A percentile compares a stretch with the other conserved stretches of the same genome.
Conservation (phyloP, 2,888 invertebrate species). For the Cerastoderma edule region DNA sequence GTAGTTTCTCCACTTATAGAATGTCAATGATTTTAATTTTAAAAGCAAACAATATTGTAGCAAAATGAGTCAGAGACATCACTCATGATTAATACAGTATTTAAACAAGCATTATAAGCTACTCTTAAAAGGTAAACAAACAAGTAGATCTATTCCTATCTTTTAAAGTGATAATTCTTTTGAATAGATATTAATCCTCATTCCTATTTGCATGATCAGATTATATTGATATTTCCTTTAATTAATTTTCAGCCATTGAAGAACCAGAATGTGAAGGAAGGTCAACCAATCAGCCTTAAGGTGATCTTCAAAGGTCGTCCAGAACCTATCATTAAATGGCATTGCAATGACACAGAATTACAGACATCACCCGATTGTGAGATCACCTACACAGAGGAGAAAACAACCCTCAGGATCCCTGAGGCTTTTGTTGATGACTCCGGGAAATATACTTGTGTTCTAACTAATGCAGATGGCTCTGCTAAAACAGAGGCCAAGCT, state of each 20-base stretch:
- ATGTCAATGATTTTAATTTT: too few species aligned
- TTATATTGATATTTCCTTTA: background rate
- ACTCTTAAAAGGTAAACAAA: too few species aligned
- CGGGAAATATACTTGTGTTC: conserved; percentile 92
- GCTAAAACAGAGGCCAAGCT: conserved; percentile 74
- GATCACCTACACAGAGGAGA: conserved; percentile 89
- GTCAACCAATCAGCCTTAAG: conserved; percentile 78
- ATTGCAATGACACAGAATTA: conserved; percentile 84
- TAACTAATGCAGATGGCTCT: conserved; percentile 91
- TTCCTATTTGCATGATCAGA: background rate
- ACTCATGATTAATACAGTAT: too few species aligned
- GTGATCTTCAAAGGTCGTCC: conserved; percentile 78
- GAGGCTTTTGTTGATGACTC: conserved; percentile 87
- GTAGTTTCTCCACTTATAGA: too few species aligned
- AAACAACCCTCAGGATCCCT: conserved; percentile 90
- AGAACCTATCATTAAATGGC: conserved; percentile 82
- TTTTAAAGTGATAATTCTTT: background rate
- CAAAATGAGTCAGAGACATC: too few species aligned
- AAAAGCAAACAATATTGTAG: too few species aligned
- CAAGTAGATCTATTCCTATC: too few species aligned
- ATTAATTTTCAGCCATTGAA: conserved; percentile 64
- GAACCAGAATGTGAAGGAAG: conserved; percentile 74
- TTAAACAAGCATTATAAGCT: too few species aligned
- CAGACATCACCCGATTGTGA: conserved; percentile 88
- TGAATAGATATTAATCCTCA: background rate